These are phyloP conservation scores for Drosophila sturtevanti DNA, from an alignment of 1,140 invertebrate species.

Conservation along the genomic window DNA sequence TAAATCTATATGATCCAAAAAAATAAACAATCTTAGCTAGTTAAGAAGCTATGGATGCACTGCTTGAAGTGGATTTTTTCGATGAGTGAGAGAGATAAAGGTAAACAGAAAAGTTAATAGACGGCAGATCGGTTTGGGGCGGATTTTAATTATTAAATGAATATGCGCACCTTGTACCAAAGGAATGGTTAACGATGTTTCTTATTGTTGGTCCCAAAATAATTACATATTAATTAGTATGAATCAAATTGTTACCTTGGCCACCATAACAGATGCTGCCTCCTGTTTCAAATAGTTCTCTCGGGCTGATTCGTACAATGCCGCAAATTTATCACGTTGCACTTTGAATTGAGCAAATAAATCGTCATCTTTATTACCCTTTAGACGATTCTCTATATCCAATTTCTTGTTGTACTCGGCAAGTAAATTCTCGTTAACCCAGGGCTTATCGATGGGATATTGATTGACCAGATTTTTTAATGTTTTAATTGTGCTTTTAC, in stretches of 20 bases:
- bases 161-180: slow-evolving; percentile 13
- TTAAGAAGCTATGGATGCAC: no score
- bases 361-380: slow-evolving; percentile 81
- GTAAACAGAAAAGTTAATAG: no score
- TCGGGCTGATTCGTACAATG: slow-evolving; percentile 71
- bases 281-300: slow-evolving; percentile 74
- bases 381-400: slow-evolving; percentile 78
- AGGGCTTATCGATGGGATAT: slow-evolving; percentile 81
- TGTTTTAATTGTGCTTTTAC: slow-evolving; percentile 78
- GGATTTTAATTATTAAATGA: not conserved
- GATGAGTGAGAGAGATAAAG: no score
- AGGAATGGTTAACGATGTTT: not conserved
- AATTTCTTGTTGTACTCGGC: slow-evolving; percentile 68
- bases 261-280: slow-evolving; percentile 70
- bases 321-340: slow-evolving; percentile 80
- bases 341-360: slow-evolving; percentile 80
- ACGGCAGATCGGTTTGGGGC: no score
- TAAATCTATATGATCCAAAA: no score
- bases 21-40: no score
- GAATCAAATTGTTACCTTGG: slow-evolving; percentile 58
- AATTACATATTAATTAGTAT: not conserved
- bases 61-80: no score
- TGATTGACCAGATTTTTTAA: slow-evolving; percentile 80
- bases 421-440: slow-evolving; percentile 78
- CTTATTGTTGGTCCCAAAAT: not conserved